A percentile compares a stretch with the other conserved stretches of the same genome.
These are phyloP conservation scores for Melanotaenia duboulayi DNA, from an alignment of 2,113 vertebrate species.

Conservation along the genomic window DNA sequence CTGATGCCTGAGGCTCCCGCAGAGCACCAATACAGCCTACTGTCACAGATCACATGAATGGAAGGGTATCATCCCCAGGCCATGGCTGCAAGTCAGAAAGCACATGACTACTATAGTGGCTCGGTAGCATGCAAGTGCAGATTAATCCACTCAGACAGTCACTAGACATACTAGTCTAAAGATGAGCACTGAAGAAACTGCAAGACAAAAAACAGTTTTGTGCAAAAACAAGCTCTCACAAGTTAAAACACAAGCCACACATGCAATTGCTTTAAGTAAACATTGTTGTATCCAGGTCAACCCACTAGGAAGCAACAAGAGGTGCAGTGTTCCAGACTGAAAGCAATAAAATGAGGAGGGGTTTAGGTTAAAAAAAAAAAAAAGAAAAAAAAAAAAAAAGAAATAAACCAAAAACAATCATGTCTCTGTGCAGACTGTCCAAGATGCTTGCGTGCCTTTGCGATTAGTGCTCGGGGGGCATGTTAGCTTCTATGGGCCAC, in stretches of 20 bases:
- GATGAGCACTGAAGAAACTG: not conserved
- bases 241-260: slow-evolving; percentile 17
- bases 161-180: not conserved
- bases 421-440: slow-evolving; percentile 35
- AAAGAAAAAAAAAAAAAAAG: not conserved
- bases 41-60: slow-evolving; percentile 74
- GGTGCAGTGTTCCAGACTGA: slow-evolving; percentile 19
- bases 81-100: slow-evolving; percentile 53
- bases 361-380: too few species aligned
- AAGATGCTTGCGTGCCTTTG: slow-evolving; percentile 22
- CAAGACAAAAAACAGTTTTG: slow-evolving; percentile 18
- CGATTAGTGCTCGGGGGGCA: not conserved
- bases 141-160: slow-evolving; percentile 20
- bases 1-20: slow-evolving; percentile 27
- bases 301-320: slow-evolving; percentile 27
- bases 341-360: not conserved
- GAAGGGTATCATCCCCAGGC: slow-evolving; percentile 63
- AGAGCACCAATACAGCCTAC: slow-evolving; percentile 39
- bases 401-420: slow-evolving; percentile 41
- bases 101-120: slow-evolving; percentile 75
- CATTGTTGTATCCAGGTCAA: slow-evolving; percentile 50
- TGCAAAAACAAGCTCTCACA: slow-evolving; percentile 20
- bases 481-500: not conserved
- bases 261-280: slow-evolving; percentile 38
- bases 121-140: slow-evolving; percentile 35